A percentile compares a stretch with the other conserved stretches of the same genome.
phyloP scores from a whole-genome alignment of 1,140 invertebrate genomes.

The Drosophila lacteicornis region DNA sequence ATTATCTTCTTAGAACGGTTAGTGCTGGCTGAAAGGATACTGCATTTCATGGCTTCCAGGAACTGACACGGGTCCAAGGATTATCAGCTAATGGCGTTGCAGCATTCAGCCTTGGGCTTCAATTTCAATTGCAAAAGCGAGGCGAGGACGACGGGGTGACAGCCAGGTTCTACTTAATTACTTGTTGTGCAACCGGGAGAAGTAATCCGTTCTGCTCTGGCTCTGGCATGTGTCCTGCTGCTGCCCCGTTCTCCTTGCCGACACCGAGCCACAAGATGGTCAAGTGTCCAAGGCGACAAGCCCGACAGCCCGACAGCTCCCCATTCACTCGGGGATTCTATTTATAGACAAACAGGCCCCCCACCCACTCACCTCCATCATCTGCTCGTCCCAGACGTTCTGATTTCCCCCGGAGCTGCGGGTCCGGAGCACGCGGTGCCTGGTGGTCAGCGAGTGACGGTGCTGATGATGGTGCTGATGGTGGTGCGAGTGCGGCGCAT shows the following conservation, averaged over 20 bases:
- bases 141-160: neutral
- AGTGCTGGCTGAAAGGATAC: neutral
- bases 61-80: neutral
- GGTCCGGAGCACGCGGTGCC: conserved; percentile 79
- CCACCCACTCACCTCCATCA: conserved; percentile 85
- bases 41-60: neutral
- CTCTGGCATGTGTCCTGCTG: conserved; percentile 10
- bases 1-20: neutral
- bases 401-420: conserved; percentile 80
- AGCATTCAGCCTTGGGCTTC: conserved; percentile 2
- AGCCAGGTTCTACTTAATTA: conserved; percentile 40
- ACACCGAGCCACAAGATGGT: conserved; percentile 12
- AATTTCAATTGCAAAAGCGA: conserved; percentile 32
- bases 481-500: conserved; percentile 59
- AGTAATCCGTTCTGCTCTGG: conserved; percentile 28
- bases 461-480: conserved; percentile 74
- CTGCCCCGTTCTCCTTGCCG: neutral
- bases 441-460: conserved; percentile 79
- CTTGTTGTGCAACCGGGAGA: conserved; percentile 37
- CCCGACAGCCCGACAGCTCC: neutral
- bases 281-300: conserved; percentile 11
- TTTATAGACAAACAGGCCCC: conserved; percentile 47
- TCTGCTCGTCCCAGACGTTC: conserved; percentile 85
- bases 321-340: conserved; percentile 20
- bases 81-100: neutral